Evolutionary conservation across 92 coral and sea anemone genomes (phyloP), one percentile per base, ranked within the genome.

Genomic region (Plumapathes pennacea): DNA sequence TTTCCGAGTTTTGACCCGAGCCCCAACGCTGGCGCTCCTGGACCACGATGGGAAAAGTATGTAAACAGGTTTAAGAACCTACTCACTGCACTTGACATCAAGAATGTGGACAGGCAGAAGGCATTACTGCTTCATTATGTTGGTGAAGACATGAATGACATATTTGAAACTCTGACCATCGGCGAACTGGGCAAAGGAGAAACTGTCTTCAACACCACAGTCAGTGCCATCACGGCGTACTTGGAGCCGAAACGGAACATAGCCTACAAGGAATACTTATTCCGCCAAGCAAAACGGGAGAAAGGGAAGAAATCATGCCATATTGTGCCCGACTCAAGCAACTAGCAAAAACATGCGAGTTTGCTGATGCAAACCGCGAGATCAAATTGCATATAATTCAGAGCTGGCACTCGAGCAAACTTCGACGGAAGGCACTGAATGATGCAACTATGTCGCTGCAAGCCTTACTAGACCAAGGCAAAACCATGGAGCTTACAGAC

Each of bases 131-230:
- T 60, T 43, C 85, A 60, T 54, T 66, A 72, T 54, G 89, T 61
- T 11, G 84, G 89, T 6, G 81, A 63, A 50, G 81, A 62, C 14
- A 75, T 70, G 46, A 84, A 64, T 64, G 85, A 71, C 38, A 77
- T 69, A 44, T 83, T 83, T 42, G 83, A 68, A 47, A 63, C 48
- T 21, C 13, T 47, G 25, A n/a, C 4, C 5, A 47, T 21, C 0
- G 1, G 29, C 5, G 25, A 47, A 18, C 54, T 61, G 15, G 68
- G 44, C 11, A 67, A 65, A 39, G 62, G 38, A 22, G 82, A 64
- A 39, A 25, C 32, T 22, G 65, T 74, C 29, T 31, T 78, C 1
- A 64, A 60, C 13, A 77, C 50, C 32, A 60, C 71, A 19, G 38
- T 55, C 24, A 42, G 32, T 12, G 69, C 69, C 4, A 37, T 79